Evolutionary conservation across 2,113 vertebrate genomes (phyloP).

Genomic region (Malurus alboscapulatus): DNA sequence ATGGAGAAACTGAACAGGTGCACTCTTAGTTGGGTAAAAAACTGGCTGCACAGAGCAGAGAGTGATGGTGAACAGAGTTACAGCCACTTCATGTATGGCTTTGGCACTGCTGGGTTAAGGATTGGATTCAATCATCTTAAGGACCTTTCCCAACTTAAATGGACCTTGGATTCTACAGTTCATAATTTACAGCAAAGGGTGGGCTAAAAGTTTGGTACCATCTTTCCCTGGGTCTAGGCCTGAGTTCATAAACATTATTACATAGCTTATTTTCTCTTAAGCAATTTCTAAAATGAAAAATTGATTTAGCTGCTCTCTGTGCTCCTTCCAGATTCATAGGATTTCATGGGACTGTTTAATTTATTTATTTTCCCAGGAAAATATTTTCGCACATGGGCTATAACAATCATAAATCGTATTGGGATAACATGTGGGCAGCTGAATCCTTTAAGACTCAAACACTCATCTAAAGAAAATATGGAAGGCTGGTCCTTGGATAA

Average conservation of each 20-base stretch:
- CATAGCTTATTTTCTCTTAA: neutral
- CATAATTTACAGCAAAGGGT: neutral
- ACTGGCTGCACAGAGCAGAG: accelerated
- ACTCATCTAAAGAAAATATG: neutral
- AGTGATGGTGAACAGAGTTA: neutral
- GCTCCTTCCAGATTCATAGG: neutral
- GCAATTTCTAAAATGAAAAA: neutral
- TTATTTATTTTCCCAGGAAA: neutral
- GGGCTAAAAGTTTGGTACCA: neutral
- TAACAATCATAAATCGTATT: neutral
- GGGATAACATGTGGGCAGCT: neutral
- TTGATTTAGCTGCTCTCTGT: neutral
- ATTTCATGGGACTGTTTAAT: neutral
- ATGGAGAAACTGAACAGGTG: accelerated
- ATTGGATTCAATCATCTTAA: accelerated
- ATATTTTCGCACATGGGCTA: neutral
- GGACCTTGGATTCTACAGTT: neutral
- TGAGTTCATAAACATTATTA: neutral
- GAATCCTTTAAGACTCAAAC: neutral
- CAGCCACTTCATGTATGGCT: no score
- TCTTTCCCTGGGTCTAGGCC: neutral
- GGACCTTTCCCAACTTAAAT: neutral
- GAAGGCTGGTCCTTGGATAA: neutral
- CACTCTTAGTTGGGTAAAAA: neutral
- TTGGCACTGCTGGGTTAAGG: accelerated